Evolutionary conservation across 2,113 vertebrate genomes (phyloP), one percentile per base, ranked within the genome.

Genomic region (cat (Felis catus)): DNA sequence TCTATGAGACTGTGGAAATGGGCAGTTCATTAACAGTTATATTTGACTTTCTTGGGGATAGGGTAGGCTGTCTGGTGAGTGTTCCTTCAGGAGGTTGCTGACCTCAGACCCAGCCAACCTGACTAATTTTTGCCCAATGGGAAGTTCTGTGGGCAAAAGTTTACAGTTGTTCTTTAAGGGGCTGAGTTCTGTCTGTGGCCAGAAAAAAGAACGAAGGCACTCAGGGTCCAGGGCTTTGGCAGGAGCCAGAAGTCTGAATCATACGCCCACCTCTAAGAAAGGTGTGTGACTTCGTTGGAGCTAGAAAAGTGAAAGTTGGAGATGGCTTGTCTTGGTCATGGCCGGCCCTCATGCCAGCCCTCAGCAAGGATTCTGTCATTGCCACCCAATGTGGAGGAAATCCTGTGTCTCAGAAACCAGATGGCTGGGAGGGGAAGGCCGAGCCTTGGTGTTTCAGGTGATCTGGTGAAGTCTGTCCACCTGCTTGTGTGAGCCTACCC

Each of bases 341-440:
- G 53, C 74, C 65, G 82, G 92, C 80, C 91, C 76, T 87, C 31
- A 48, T 41, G 53, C 71, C 68, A 88, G 92, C 80, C 91, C 76
- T 87, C 31, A 48, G 87, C 61, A 39, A 73, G 12, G 88, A 55
- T 78, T 13, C n/a, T 87, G 95, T 78, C 18, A 0, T 18, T 0
- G 0, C 29, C 33, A 71, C 45, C 41, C 3, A 4, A 73, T 41
- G 66, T 55, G 91, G 98, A 97, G 97, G 89, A 97, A 97, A 78
- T 80, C 91, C 96, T 92, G 93, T 96, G 94, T 97, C 88, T 98
- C 15, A 91, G 7, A 18, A 95, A 84, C 87, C 16, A 4, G 90
- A 51, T 15, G 53, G 79, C 66, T 15, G 14, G 94, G 93, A 97
- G 78, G 81, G 14, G 58, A 79, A 91, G 58, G 93, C 87, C 1